These are phyloP conservation scores for Fabriciana adippe DNA, from an alignment of 2,888 invertebrate species.

Conservation along the genomic window DNA sequence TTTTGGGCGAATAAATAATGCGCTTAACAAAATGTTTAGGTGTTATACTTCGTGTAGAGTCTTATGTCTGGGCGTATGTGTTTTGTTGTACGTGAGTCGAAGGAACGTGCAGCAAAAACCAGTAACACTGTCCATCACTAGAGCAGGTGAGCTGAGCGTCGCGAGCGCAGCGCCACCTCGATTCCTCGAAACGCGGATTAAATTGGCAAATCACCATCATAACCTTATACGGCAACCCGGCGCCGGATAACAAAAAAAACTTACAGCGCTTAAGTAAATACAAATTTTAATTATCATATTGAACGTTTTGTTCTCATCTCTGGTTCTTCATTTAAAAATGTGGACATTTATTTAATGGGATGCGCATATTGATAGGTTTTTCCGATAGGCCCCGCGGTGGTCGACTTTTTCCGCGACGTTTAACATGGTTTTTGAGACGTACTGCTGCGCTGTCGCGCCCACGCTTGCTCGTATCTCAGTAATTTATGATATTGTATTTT, in stretches of 20 bases:
- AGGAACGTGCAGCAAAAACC: slow-evolving; percentile 42
- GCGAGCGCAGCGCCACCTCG: slow-evolving; percentile 54
- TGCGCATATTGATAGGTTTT: slow-evolving; percentile 78
- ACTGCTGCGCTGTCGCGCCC: slow-evolving; percentile 49
- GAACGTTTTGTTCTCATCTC: slow-evolving; percentile 71
- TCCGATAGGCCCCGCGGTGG: slow-evolving; percentile 69
- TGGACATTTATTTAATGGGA: slow-evolving; percentile 67
- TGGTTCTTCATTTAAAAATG: slow-evolving; percentile 69
- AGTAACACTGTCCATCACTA: slow-evolving; percentile 53
- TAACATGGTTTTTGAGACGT: slow-evolving; percentile 68
- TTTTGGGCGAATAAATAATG: slow-evolving; percentile 40
- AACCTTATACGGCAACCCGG: slow-evolving; percentile 66
- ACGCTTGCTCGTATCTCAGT: slow-evolving; percentile 54
- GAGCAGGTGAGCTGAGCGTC: slow-evolving; percentile 42
- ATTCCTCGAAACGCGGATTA: slow-evolving; percentile 67
- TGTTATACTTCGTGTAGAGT: slow-evolving; percentile 34
- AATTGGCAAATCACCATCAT: slow-evolving; percentile 74
- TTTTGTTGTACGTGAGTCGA: slow-evolving; percentile 18
- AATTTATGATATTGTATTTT: slow-evolving; percentile 71
- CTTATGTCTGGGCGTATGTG: slow-evolving; percentile 13
- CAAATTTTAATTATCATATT: slow-evolving; percentile 79
- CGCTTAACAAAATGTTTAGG: slow-evolving; percentile 39
- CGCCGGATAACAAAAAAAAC: slow-evolving; percentile 66
- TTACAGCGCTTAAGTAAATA: slow-evolving; percentile 67
- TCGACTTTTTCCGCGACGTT: slow-evolving; percentile 72